Evolutionary conservation across 2,113 vertebrate species (phyloP).

Genomic region (Orthonyx spaldingii): DNA sequence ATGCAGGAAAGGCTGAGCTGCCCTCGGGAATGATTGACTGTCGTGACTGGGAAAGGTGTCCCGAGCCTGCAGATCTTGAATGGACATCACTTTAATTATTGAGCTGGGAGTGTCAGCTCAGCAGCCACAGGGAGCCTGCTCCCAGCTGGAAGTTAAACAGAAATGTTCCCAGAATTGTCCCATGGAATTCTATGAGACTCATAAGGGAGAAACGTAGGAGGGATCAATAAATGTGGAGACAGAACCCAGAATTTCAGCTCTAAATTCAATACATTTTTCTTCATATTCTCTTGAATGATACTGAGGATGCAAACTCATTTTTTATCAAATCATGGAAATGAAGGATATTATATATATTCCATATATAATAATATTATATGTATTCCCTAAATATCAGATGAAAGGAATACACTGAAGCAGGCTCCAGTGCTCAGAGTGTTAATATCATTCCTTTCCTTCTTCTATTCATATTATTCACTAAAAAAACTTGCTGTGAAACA

Average conservation of each 20-base stretch:
- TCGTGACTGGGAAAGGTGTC: neutral
- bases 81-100: slow-evolving; percentile 20
- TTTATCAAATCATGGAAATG: neutral
- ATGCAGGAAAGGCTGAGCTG: slow-evolving; percentile 17
- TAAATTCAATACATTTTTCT: neutral
- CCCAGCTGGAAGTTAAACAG: neutral
- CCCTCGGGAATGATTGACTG: slow-evolving; percentile 14
- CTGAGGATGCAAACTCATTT: neutral
- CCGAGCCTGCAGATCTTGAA: neutral
- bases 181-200: neutral
- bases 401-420: neutral
- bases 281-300: neutral
- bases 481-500: neutral
- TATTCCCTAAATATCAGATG: neutral
- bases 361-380: too few species aligned
- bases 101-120: neutral
- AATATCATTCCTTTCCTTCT: neutral
- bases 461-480: neutral
- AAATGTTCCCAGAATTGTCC: neutral
- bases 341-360: too few species aligned
- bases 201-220: neutral
- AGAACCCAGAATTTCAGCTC: neutral
- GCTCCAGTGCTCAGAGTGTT: neutral
- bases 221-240: neutral
- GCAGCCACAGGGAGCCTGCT: neutral